These are phyloP conservation scores for Encarsia formosa DNA, from an alignment of 2,888 invertebrate species.

Conservation along the genomic window DNA sequence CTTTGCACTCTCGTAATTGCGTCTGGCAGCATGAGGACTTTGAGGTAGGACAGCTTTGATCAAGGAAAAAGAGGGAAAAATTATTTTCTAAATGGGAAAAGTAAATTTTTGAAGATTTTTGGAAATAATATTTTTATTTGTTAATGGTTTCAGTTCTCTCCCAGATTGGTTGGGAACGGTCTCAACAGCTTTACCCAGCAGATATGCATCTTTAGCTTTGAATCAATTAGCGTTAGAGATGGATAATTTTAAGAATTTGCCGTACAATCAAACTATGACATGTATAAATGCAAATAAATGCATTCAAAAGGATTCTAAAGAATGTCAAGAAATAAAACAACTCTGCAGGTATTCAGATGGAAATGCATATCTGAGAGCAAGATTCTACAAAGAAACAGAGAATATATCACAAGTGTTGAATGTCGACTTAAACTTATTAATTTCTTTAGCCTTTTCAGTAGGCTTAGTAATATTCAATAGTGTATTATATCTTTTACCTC, in stretches of 20 bases:
- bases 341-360: slow-evolving; percentile 69
- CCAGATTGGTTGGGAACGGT: slow-evolving; percentile 45
- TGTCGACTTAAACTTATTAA: slow-evolving; percentile 73
- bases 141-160: slow-evolving; percentile 37
- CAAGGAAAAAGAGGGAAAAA: too few species aligned
- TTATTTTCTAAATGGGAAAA: too few species aligned
- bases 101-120: too few species aligned
- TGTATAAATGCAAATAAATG: too few species aligned
- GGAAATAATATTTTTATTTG: too few species aligned
- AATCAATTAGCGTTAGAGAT: slow-evolving; percentile 46
- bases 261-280: slow-evolving; percentile 55
- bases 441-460: slow-evolving; percentile 77
- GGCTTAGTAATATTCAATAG: slow-evolving; percentile 80
- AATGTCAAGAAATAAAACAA: slow-evolving; percentile 47
- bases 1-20: slow-evolving; percentile 58
- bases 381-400: slow-evolving; percentile 61
- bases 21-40: slow-evolving; percentile 44
- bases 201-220: slow-evolving; percentile 46
- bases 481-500: slow-evolving; percentile 77
- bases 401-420: slow-evolving; percentile 61
- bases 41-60: slow-evolving; percentile 14
- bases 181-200: slow-evolving; percentile 43
- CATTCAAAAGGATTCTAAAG: too few species aligned
- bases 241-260: slow-evolving; percentile 38
- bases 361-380: slow-evolving; percentile 66